phyloP scores from a whole-genome alignment of 1,140 invertebrate species.

The Rhyacophila brunnea region DNA sequence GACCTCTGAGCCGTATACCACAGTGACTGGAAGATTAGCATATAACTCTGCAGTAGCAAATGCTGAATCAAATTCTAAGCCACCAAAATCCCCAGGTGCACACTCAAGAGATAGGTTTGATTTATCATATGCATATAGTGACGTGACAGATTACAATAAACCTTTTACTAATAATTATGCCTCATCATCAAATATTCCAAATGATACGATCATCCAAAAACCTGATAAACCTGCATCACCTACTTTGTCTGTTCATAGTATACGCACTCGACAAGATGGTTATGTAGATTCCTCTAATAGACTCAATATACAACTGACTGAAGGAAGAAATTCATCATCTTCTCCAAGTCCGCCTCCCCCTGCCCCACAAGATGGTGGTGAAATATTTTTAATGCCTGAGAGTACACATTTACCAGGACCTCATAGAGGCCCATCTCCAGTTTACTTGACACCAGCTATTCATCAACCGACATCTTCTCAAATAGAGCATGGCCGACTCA shows the following conservation, averaged over 20 bases:
- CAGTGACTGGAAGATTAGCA: conserved; percentile 57
- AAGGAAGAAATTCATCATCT: conserved; percentile 57
- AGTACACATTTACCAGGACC: conserved; percentile 40
- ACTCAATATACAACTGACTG: conserved; percentile 54
- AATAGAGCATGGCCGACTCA: conserved; percentile 57
- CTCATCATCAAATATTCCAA: conserved; percentile 15
- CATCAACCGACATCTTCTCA: conserved; percentile 38
- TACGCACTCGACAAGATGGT: conserved; percentile 65
- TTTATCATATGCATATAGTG: conserved; percentile 45
- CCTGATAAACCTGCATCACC: conserved; percentile 61
- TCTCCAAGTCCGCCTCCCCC: conserved; percentile 76
- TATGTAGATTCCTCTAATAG: conserved; percentile 55
- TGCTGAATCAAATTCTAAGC: conserved; percentile 55
- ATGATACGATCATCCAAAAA: conserved; percentile 15
- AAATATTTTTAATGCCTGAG: conserved; percentile 50
- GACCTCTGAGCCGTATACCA: conserved; percentile 57
- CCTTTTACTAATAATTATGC: conserved; percentile 19
- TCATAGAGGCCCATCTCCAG: conserved; percentile 47
- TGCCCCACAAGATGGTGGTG: conserved; percentile 63
- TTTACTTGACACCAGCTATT: conserved; percentile 43
- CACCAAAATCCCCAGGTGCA: conserved; percentile 51
- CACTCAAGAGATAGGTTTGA: conserved; percentile 52
- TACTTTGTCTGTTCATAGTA: conserved; percentile 60
- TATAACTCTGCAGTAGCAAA: conserved; percentile 61
- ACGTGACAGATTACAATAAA: conserved; percentile 36